Evolutionary conservation across 2,888 invertebrate species (phyloP).

Genomic region (Anthophora plumipes): DNA sequence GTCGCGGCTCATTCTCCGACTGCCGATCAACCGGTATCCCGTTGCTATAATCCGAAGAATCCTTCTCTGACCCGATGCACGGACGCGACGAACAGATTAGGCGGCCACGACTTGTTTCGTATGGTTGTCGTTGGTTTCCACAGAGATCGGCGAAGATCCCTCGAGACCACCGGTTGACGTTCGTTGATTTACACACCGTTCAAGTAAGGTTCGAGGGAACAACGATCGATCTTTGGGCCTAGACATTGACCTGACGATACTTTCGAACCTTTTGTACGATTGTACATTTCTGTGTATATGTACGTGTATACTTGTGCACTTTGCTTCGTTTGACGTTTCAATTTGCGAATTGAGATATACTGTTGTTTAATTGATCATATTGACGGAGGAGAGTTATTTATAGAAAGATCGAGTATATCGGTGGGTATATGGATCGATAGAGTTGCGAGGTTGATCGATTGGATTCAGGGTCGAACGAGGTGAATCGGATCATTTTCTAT

Average conservation of each 20-base stretch:
- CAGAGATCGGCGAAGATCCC: conserved; percentile 20
- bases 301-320: no score
- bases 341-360: conserved; percentile 41
- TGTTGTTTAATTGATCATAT: conserved; percentile 12
- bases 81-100: conserved; percentile 50
- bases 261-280: neutral
- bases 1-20: conserved; percentile 56
- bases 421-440: no score
- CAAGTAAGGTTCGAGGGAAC: neutral
- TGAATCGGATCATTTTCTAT: no score
- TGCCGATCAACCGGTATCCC: conserved; percentile 67
- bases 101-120: conserved; percentile 51
- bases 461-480: no score
- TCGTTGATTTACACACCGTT: conserved; percentile 26
- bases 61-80: conserved; percentile 42
- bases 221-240: conserved; percentile 10
- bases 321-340: conserved; percentile 2
- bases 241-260: conserved; percentile 22
- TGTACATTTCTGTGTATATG: neutral
- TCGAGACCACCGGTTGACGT: conserved; percentile 14
- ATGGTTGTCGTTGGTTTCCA: conserved; percentile 46
- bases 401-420: neutral
- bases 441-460: no score
- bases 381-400: neutral
- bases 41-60: conserved; percentile 68